phyloP scores from a whole-genome alignment of 2,113 vertebrate genomes.

The Osmerus eperlanus region DNA sequence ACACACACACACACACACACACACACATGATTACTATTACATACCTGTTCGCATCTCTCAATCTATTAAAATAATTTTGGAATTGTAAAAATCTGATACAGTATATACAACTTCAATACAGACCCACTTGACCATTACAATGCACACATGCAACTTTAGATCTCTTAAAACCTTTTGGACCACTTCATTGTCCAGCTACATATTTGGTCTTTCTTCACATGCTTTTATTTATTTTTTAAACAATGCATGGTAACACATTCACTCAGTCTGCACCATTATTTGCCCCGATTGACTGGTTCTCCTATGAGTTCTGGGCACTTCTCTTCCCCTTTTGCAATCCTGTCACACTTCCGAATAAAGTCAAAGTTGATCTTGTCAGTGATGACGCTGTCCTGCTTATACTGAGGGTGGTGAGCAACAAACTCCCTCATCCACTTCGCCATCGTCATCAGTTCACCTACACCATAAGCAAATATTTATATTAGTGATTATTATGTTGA shows the following conservation, averaged over 20 bases:
- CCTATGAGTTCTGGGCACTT: constrained; percentile 90
- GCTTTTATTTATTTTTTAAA: constrained; percentile 36
- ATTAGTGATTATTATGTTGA: neutral
- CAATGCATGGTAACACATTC: constrained; percentile 16
- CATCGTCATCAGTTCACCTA: constrained; percentile 95
- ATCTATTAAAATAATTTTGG: constrained; percentile 91
- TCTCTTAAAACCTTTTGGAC: constrained; percentile 62
- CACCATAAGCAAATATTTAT: neutral
- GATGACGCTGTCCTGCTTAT: constrained; percentile 93
- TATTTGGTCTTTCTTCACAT: constrained; percentile 75
- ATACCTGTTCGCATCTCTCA: constrained; percentile 47
- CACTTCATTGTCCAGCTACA: constrained; percentile 55
- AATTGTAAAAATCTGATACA: constrained; percentile 93
- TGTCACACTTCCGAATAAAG: constrained; percentile 84
- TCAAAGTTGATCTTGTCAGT: constrained; percentile 95
- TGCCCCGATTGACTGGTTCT: constrained; percentile 78
- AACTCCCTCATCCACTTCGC: constrained; percentile 98
- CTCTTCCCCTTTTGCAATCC: constrained; percentile 82
- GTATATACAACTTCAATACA: constrained; percentile 84
- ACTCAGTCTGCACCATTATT: constrained; percentile 57
- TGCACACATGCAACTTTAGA: constrained; percentile 61
- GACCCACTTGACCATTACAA: constrained; percentile 69
- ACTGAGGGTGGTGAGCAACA: constrained; percentile 83
- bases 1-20: too few species aligned
- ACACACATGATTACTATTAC: constrained; percentile 54